Conservation (phyloP, 2,797 vertebrate genomes). For the Micropoecilia bifurca region DNA sequence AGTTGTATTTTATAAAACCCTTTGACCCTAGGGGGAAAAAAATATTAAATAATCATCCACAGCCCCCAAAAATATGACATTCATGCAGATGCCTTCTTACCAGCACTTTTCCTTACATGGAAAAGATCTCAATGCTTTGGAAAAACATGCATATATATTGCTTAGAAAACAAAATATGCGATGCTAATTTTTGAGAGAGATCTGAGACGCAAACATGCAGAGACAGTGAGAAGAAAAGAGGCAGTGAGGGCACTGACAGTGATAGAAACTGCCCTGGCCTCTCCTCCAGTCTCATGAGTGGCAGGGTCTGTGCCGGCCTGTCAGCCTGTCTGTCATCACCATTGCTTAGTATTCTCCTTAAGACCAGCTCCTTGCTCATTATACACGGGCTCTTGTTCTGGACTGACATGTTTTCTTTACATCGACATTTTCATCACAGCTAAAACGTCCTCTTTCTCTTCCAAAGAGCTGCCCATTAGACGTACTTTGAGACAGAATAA, state of each 20-base stretch:
- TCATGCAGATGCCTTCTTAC: not conserved
- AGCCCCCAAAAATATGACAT: not conserved
- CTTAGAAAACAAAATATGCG: constrained; percentile 26
- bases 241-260: constrained; percentile 71
- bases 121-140: not conserved
- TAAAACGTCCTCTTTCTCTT: constrained; percentile 49
- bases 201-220: constrained; percentile 27
- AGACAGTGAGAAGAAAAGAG: constrained; percentile 15
- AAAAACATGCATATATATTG: not conserved
- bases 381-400: constrained; percentile 75
- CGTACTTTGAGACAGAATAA: constrained; percentile 54
- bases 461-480: constrained; percentile 40
- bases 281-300: constrained; percentile 79
- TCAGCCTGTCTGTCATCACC: constrained; percentile 82
- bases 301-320: constrained; percentile 82
- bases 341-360: constrained; percentile 84
- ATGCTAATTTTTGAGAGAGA: constrained; percentile 35
- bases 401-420: constrained; percentile 82
- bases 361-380: constrained; percentile 77
- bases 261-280: constrained; percentile 75
- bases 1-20: not conserved
- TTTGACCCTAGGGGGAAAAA: not conserved
- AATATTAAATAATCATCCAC: not conserved
- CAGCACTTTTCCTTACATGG: not conserved
- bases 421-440: constrained; percentile 73